These are phyloP conservation scores for Nycticorax nycticorax DNA, from an alignment of 2,113 vertebrate species.

Conservation along the genomic window DNA sequence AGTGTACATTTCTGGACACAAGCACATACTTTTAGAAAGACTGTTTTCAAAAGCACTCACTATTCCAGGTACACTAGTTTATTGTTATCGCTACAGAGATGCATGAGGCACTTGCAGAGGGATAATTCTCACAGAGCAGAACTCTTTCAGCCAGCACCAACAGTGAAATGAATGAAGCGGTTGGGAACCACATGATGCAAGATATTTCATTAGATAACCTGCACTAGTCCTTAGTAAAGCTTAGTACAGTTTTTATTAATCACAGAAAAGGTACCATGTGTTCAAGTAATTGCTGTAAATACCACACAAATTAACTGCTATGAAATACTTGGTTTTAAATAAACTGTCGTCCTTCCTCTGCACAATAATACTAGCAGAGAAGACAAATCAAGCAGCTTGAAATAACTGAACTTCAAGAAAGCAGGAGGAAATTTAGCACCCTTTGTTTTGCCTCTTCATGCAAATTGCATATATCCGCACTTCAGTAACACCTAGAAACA, in stretches of 20 bases:
- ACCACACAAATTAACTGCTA: background rate
- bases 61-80: background rate
- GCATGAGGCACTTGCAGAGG: background rate
- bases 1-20: background rate
- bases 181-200: background rate
- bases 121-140: background rate
- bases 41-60: background rate
- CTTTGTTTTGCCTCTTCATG: background rate
- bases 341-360: background rate
- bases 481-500: background rate
- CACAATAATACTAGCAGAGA: background rate
- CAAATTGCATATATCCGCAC: background rate
- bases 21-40: background rate
- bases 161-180: background rate
- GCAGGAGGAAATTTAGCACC: background rate
- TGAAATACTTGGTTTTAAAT: background rate
- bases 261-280: background rate
- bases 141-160: background rate
- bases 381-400: background rate
- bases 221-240: background rate
- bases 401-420: constrained; percentile 27
- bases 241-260: background rate
- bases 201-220: background rate
- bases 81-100: background rate
- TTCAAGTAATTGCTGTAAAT: constrained; percentile 3